Conservation (phyloP, 1,140 invertebrate species). For the Octopus bimaculoides region DNA sequence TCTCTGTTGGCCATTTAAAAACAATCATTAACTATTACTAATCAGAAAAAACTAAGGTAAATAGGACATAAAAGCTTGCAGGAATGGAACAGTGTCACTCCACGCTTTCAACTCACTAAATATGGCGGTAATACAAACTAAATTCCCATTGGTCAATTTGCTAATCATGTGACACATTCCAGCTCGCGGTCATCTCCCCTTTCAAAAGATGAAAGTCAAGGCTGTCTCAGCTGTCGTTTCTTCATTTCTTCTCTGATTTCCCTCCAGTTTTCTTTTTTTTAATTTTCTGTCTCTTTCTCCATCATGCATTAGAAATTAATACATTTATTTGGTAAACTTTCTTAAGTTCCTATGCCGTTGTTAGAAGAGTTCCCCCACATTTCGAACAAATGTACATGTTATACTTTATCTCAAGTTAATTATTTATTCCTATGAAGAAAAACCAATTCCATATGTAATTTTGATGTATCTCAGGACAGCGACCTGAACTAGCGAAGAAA, state of each 20-base stretch:
- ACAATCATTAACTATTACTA: constrained; percentile 13
- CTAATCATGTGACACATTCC: constrained; percentile 18
- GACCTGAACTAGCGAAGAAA: no score
- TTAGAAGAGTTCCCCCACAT: no score
- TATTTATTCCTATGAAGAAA: no score
- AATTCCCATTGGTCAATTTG: constrained; percentile 24
- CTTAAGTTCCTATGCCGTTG: no score
- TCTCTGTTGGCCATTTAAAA: constrained; percentile 22
- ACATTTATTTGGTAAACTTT: no score
- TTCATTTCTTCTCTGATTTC: background rate
- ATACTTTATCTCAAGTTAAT: no score
- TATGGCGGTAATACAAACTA: constrained; percentile 29
- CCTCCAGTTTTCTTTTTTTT: background rate
- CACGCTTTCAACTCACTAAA: constrained; percentile 22
- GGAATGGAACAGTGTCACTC: background rate
- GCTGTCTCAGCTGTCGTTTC: background rate
- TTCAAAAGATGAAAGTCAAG: background rate
- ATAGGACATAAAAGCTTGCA: background rate
- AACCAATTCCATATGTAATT: no score
- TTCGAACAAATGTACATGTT: no score
- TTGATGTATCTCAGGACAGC: no score
- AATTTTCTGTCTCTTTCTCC: background rate
- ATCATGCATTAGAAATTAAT: no score
- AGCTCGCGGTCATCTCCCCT: constrained; percentile 22
- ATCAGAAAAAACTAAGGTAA: constrained; percentile 6